Percentiles rank a stretch among this genome's conserved stretches.
Conservation (phyloP, 2,888 invertebrate species). For the Petrolisthes manimaculis region DNA sequence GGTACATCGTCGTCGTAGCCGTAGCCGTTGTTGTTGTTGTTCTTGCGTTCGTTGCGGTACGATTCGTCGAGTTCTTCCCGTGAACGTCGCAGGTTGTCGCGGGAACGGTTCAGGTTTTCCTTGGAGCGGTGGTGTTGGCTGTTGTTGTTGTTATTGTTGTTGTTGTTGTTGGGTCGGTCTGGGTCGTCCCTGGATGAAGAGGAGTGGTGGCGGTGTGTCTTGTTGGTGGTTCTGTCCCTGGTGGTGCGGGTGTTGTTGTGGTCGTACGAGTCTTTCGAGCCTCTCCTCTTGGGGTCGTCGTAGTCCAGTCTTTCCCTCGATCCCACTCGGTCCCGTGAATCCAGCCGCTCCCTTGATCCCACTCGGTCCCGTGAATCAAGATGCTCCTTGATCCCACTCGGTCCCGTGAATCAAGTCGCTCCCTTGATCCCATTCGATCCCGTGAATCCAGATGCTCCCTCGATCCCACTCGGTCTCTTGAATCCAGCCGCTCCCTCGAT, state of each 20-base stretch:
- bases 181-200: constrained; percentile 24
- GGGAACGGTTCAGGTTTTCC: constrained; percentile 5
- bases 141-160: background rate
- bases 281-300: constrained; percentile 27
- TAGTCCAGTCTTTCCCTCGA: constrained; percentile 33
- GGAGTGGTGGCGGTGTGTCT: too few relatives aligned
- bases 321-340: too few relatives aligned
- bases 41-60: background rate
- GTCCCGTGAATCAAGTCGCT: too few relatives aligned
- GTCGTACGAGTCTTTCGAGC: constrained; percentile 37
- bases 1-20: constrained; percentile 24
- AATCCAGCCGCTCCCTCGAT: too few relatives aligned
- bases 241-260: too few relatives aligned
- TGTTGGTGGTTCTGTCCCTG: background rate
- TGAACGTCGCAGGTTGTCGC: background rate
- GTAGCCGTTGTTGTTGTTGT: constrained; percentile 5
- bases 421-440: too few relatives aligned
- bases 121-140: too few relatives aligned
- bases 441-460: too few relatives aligned
- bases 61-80: background rate
- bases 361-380: too few relatives aligned
- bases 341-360: too few relatives aligned
- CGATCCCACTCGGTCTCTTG: too few relatives aligned
- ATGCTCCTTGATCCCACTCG: too few relatives aligned
- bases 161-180: background rate